phyloP scores from a whole-genome alignment of 1,140 invertebrate species.

The Drosophila ironensis region DNA sequence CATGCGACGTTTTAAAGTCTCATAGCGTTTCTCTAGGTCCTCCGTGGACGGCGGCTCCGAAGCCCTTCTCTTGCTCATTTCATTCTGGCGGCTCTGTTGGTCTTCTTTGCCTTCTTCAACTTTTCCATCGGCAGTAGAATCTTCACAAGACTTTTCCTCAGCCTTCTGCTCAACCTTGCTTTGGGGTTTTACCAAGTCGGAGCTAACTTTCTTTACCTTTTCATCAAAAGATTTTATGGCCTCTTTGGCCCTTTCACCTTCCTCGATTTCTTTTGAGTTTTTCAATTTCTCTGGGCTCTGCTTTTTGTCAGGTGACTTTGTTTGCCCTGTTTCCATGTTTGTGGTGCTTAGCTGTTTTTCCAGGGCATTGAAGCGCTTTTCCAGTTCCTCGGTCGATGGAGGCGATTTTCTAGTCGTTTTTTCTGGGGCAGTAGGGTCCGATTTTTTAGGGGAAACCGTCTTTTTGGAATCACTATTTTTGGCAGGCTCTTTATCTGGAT shows the following conservation, averaged over 20 bases:
- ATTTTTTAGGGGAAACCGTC: not conserved
- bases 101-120: not conserved
- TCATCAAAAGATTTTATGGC: slow-evolving; percentile 39
- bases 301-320: not conserved
- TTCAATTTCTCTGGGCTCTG: not conserved
- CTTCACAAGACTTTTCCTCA: not conserved
- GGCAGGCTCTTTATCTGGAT: not conserved
- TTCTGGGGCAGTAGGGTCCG: not conserved
- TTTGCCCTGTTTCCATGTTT: slow-evolving; percentile 19
- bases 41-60: slow-evolving; percentile 77
- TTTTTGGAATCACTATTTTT: not conserved
- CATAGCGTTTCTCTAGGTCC: slow-evolving; percentile 73
- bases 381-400: slow-evolving; percentile 72
- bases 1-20: slow-evolving; percentile 68
- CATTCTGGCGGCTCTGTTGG: not conserved
- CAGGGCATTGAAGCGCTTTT: slow-evolving; percentile 71
- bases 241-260: not conserved
- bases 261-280: not conserved
- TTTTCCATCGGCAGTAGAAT: not conserved
- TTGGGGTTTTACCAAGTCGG: not conserved
- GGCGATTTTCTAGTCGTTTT: slow-evolving; percentile 42
- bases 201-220: slow-evolving; percentile 37
- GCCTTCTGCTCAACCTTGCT: not conserved
- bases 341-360: slow-evolving; percentile 63
- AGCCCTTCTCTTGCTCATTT: slow-evolving; percentile 47